Evolutionary conservation across 35 echinoderm and acorn worm genomes (phyloP).

Genomic region (Eucidaris tribuloides): DNA sequence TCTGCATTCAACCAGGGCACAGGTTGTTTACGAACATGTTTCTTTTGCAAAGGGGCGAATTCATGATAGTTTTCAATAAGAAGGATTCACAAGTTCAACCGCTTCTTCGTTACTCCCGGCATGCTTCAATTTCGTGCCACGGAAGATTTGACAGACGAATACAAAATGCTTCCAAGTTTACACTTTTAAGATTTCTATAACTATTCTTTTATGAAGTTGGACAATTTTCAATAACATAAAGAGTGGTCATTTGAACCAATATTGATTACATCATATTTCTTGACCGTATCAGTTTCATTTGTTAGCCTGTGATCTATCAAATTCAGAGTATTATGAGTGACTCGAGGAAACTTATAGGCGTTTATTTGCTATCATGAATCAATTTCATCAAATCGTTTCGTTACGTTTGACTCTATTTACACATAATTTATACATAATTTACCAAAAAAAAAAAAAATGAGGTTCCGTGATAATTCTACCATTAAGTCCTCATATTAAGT

Average conservation of each 20-base stretch:
- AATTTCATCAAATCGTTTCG: not conserved
- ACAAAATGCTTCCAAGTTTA: not conserved
- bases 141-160: not conserved
- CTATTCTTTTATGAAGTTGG: too few species aligned
- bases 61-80: not conserved
- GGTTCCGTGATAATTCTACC: too few species aligned
- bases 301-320: not conserved
- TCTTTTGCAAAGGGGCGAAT: not conserved
- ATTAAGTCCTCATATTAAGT: too few species aligned
- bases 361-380: too few species aligned
- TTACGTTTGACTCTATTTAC: not conserved
- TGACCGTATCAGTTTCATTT: not conserved
- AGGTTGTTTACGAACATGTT: too few species aligned
- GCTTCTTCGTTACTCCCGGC: too few species aligned
- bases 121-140: not conserved
- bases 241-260: not conserved
- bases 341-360: too few species aligned
- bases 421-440: too few species aligned
- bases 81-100: not conserved
- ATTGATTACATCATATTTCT: not conserved
- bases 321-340: too few species aligned
- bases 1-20: too few species aligned
- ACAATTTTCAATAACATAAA: too few species aligned
- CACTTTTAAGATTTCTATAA: not conserved
- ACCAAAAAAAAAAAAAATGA: too few species aligned